Evolutionary conservation across 1,140 invertebrate species (phyloP).

Genomic region (Conus ventricosus): DNA sequence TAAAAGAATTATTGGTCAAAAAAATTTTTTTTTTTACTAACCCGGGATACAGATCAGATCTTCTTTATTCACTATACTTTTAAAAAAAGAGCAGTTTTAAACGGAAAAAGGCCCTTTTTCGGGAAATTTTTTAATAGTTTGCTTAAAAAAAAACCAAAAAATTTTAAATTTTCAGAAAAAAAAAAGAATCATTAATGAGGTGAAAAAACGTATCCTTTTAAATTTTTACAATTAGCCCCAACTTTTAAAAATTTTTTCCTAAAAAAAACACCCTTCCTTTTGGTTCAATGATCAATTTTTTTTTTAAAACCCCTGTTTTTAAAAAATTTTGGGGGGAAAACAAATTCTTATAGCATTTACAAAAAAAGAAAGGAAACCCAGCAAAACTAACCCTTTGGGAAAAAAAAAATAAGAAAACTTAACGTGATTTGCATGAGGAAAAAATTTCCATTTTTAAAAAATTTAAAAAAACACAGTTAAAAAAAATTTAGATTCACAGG

Average conservation of each 20-base stretch:
- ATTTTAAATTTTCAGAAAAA: not conserved
- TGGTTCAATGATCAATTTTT: conserved; percentile 3
- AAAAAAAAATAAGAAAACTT: not conserved
- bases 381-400: not conserved
- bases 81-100: conserved; percentile 24
- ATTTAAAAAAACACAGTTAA: not conserved
- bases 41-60: conserved; percentile 37
- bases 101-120: not conserved
- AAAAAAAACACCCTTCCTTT: not conserved
- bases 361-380: conserved; percentile 19
- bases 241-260: not conserved
- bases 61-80: conserved; percentile 19
- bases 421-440: not conserved
- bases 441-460: too few relatives aligned
- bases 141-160: too few relatives aligned
- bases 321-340: conserved; percentile 33
- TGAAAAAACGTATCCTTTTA: not conserved
- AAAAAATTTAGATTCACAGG: not conserved
- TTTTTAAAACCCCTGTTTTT: conserved; percentile 20
- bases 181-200: conserved; percentile 25
- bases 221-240: not conserved
- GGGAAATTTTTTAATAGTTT: conserved; percentile 42
- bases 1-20: conserved; percentile 13
- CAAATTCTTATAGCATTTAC: conserved; percentile 30
- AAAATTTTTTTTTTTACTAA: not conserved